phyloP scores from a whole-genome alignment of 1,140 invertebrate genomes.

The Bombus confusus region DNA sequence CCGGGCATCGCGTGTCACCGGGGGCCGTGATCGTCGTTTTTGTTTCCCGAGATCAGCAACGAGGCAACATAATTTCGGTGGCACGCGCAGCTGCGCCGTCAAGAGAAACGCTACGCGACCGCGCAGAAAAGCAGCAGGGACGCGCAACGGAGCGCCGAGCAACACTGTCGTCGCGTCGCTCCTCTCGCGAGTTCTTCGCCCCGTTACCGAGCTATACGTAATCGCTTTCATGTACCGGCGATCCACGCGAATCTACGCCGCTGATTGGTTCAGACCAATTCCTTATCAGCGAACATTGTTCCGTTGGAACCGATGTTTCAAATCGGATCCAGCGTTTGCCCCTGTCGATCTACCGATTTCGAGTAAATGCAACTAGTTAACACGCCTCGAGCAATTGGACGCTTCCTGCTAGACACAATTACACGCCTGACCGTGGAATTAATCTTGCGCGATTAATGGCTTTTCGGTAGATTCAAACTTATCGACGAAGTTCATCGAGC shows the following conservation, averaged over 20 bases:
- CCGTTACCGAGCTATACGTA: conserved; percentile 18
- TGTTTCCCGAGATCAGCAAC: conserved; percentile 11
- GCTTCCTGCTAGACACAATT: neutral
- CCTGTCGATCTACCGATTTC: neutral
- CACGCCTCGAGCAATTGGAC: too few relatives aligned
- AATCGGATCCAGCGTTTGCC: neutral
- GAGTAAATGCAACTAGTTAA: too few relatives aligned
- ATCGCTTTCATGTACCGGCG: conserved; percentile 24
- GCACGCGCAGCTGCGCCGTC: conserved; percentile 37
- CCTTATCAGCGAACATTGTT: conserved; percentile 45
- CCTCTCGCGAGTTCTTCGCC: neutral
- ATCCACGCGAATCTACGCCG: neutral
- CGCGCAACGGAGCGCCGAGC: conserved; percentile 53
- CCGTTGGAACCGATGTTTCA: neutral
- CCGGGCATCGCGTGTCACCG: conserved; percentile 23
- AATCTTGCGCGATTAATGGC: neutral
- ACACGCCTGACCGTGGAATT: neutral
- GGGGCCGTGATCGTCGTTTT: neutral
- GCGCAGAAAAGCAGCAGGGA: conserved; percentile 41
- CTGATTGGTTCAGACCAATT: conserved; percentile 31
- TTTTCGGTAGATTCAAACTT: too few relatives aligned
- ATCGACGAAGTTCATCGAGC: neutral
- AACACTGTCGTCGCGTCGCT: conserved; percentile 43
- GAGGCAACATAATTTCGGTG: conserved; percentile 17
- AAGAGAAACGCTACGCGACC: neutral